Base-by-base conservation (phyloP, 2,888 invertebrate genomes). In the Apoderus coryli region DNA sequence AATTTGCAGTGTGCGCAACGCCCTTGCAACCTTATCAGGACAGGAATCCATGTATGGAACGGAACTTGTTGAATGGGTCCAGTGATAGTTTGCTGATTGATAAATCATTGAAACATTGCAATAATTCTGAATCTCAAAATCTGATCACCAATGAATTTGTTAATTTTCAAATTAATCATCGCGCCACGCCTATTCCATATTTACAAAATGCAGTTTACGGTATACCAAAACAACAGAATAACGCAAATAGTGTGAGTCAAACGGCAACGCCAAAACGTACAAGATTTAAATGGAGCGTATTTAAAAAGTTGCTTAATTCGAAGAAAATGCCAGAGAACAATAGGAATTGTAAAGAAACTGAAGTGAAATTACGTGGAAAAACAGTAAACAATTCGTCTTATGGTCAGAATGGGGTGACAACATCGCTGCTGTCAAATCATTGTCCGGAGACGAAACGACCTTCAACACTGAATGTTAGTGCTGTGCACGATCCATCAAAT, bases 21-120 rank as follows among this genome's bases (percentile, higher is more conserved):
- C 74, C 75, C 16, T 58, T 85, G 25, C 84, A 79, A 48, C 80
- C 84, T 0, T 79, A 84, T 56, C 82, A 86, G 53, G 89, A 88
- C 28, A 15, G 6, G 14, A 50, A 50, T 33, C 73, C 72, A 2
- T 89, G 85, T 39, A 64, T 77, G 48, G 82, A 81, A 49, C 60
- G 81, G 6, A 85, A 85, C 58, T 56, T 68, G 38, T 53, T 67
- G 41, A 54, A 65, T 31, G 54, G 64, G 45, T 65, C 69, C 37
- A 54, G 68, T 45, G 64, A 71, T 40, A 69, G 70, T 41, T 50
- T 72, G 2, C 56, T 73, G 4, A 65, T 74, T 35, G 73, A 75
- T 40, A 73, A 72, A 43, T 73, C 72, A 2, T 56, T 69, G 1
- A 75, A 75, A 48, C 74, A 75, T 44, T 53, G 56, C 39, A 50